Conservation (phyloP, 1,140 invertebrate genomes). For the Melanaphis sacchari region DNA sequence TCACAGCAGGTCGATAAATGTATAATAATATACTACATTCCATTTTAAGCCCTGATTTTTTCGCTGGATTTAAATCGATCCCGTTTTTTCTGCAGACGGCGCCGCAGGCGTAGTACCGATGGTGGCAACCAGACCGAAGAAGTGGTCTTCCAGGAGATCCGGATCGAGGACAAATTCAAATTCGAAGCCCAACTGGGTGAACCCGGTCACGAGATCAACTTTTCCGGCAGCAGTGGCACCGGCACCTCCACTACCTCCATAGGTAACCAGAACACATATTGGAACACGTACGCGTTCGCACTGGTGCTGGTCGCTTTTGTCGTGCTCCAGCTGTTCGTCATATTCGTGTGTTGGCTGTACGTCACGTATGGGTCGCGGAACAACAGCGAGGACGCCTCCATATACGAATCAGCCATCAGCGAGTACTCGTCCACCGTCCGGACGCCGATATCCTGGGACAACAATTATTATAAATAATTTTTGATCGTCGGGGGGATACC, state of each 20-base stretch:
- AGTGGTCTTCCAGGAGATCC: constrained; percentile 66
- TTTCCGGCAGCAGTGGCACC: not conserved
- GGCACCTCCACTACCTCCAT: not conserved
- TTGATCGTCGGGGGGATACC: not conserved
- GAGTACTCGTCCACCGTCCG: not conserved
- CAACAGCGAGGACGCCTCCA: not conserved
- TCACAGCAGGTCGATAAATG: no score
- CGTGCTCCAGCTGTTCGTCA: constrained; percentile 1
- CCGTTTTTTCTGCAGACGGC: not conserved
- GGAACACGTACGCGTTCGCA: constrained; percentile 24
- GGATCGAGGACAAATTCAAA: constrained; percentile 67
- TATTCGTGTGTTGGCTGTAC: constrained; percentile 10
- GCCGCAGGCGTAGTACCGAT: not conserved
- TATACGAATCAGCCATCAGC: constrained; percentile 2
- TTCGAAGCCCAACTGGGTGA: constrained; percentile 61
- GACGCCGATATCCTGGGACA: not conserved
- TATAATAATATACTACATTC: no score
- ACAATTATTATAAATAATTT: not conserved
- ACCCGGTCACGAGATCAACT: not conserved
- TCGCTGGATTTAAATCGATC: no score
- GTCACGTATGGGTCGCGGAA: not conserved
- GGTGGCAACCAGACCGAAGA: constrained; percentile 62
- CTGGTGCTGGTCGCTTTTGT: constrained; percentile 8
- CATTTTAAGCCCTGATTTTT: no score
- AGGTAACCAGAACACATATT: not conserved